Evolutionary conservation across 1,140 invertebrate species (phyloP).

Genomic region (Nilaparvata lugens): DNA sequence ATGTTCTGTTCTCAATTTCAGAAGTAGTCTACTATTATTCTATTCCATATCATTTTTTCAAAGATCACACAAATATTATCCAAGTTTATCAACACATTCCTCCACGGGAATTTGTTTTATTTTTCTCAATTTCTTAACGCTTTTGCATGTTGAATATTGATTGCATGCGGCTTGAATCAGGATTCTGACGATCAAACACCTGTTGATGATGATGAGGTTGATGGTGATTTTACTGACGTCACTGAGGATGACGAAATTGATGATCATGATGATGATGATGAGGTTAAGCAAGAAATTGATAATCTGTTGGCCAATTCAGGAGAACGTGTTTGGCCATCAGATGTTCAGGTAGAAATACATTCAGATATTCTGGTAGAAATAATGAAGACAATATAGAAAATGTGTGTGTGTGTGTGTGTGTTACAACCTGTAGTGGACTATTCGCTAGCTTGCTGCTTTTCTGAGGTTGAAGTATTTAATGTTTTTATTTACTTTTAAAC

Average conservation of each 20-base stretch:
- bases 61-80: too few species aligned
- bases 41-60: too few species aligned
- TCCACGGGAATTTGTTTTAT: too few species aligned
- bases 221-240: conserved; percentile 39
- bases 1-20: too few species aligned
- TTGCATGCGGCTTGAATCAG: neutral
- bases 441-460: too few species aligned
- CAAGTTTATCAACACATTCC: too few species aligned
- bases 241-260: conserved; percentile 35
- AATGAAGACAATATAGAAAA: neutral
- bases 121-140: neutral
- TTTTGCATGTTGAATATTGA: neutral
- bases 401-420: neutral
- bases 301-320: conserved; percentile 32
- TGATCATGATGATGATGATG: conserved; percentile 34
- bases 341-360: neutral
- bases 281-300: conserved; percentile 31
- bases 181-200: too few species aligned
- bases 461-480: too few species aligned
- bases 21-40: too few species aligned
- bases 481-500: too few species aligned
- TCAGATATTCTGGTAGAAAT: too few species aligned
- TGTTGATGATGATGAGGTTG: conserved; percentile 34
- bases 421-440: neutral
- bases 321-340: conserved; percentile 30